Conservation (phyloP, 2,888 invertebrate genomes). For the Tachystola acroxantha region DNA sequence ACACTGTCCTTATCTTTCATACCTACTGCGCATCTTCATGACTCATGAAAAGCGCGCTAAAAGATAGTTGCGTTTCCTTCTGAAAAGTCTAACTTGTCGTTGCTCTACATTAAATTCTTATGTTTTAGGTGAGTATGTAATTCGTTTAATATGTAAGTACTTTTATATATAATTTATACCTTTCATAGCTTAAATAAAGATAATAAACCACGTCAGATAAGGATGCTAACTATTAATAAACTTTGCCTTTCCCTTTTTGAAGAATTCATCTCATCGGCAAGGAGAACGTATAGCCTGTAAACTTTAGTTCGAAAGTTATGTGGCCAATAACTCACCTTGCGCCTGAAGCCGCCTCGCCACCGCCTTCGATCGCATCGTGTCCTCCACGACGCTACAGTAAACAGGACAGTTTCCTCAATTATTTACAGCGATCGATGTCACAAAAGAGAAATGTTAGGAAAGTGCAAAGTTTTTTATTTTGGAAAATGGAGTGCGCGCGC, state of each 20-base stretch:
- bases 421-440: constrained; percentile 56
- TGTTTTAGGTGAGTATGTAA: no score
- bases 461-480: constrained; percentile 38
- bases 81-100: no score
- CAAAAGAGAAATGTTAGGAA: constrained; percentile 28
- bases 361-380: constrained; percentile 84
- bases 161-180: no score
- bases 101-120: no score
- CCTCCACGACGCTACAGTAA: constrained; percentile 39
- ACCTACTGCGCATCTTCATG: constrained; percentile 60
- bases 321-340: constrained; percentile 76
- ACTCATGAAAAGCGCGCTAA: no score
- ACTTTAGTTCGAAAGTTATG: neutral
- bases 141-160: no score
- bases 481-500: constrained; percentile 22
- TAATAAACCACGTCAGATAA: no score
- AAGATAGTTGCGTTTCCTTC: no score
- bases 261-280: no score
- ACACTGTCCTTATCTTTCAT: constrained; percentile 58
- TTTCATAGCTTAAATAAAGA: no score
- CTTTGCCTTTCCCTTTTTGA: no score
- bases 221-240: no score
- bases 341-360: constrained; percentile 83
- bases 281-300: neutral
- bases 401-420: constrained; percentile 48